phyloP scores from a whole-genome alignment of 2,888 invertebrate genomes.

The Catocala fraxini region DNA sequence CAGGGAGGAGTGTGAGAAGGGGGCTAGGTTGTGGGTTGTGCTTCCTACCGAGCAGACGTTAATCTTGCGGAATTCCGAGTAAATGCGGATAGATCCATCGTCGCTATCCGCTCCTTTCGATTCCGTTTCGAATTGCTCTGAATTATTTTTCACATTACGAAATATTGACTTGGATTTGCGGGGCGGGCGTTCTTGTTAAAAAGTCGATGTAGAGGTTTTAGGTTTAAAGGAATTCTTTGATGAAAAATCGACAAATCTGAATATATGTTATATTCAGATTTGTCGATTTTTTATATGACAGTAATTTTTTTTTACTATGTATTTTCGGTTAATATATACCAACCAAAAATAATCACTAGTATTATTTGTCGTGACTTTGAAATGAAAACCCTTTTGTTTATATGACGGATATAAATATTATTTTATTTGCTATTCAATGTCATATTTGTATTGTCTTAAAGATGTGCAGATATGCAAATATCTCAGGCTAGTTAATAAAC shows the following conservation, averaged over 20 bases:
- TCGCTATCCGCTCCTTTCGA: slow-evolving; percentile 50
- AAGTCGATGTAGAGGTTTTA: slow-evolving; percentile 16
- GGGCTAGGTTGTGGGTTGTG: slow-evolving; percentile 38
- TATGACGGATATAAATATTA: too few relatives aligned
- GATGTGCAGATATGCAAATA: too few relatives aligned
- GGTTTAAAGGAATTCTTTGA: neutral
- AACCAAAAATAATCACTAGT: too few relatives aligned
- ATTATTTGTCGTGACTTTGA: too few relatives aligned
- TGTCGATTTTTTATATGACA: too few relatives aligned
- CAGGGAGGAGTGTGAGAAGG: slow-evolving; percentile 1
- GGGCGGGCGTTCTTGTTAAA: slow-evolving; percentile 23
- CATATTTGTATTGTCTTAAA: too few relatives aligned
- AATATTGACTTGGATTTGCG: slow-evolving; percentile 34
- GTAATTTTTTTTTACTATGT: too few relatives aligned
- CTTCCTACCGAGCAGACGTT: slow-evolving; percentile 57
- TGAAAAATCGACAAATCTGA: too few relatives aligned
- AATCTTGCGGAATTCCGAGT: slow-evolving; percentile 72
- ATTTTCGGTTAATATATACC: too few relatives aligned
- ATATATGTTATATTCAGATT: slow-evolving; percentile 8
- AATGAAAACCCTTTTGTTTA: too few relatives aligned
- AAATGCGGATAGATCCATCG: slow-evolving; percentile 62
- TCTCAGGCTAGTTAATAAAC: too few relatives aligned
- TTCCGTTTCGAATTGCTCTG: slow-evolving; percentile 50
- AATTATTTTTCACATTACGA: slow-evolving; percentile 51
- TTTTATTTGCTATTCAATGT: too few relatives aligned